Conservation (phyloP, 2,888 invertebrate genomes). For the Andricus curvator region DNA sequence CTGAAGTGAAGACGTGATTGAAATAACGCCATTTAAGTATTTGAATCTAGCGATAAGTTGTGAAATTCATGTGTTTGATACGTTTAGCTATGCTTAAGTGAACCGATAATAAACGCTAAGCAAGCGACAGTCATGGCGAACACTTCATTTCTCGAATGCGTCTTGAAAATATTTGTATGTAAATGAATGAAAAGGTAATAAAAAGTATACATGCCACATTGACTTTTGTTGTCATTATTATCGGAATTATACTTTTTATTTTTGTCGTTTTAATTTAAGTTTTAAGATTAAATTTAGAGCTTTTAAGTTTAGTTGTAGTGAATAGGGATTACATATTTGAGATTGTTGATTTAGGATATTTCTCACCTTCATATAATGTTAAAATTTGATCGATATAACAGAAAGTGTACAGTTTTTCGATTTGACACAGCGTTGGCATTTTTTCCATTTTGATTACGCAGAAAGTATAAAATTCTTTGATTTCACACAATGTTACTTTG, state of each 20-base stretch:
- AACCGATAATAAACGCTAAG: conserved; percentile 49
- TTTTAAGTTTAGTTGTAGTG: not conserved
- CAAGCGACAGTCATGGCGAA: conserved; percentile 61
- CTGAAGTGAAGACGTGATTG: conserved; percentile 26
- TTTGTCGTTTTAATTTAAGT: not conserved
- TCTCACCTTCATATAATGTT: too few relatives aligned
- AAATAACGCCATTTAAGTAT: conserved; percentile 45
- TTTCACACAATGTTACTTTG: too few relatives aligned
- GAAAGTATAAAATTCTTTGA: too few relatives aligned
- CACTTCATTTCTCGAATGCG: conserved; percentile 70
- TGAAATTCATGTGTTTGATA: conserved; percentile 55
- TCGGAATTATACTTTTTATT: not conserved
- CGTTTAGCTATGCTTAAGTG: conserved; percentile 53
- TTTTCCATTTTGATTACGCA: too few relatives aligned
- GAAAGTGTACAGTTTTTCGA: too few relatives aligned
- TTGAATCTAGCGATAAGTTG: conserved; percentile 52
- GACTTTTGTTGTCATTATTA: conserved; percentile 21
- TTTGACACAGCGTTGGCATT: too few relatives aligned
- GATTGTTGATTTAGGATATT: too few relatives aligned
- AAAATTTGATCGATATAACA: too few relatives aligned
- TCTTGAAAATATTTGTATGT: conserved; percentile 76
- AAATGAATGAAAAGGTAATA: conserved; percentile 74
- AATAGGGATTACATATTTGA: too few relatives aligned
- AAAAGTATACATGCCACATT: conserved; percentile 64
- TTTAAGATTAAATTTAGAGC: not conserved